A percentile compares a stretch with the other conserved stretches of the same genome.
Evolutionary conservation across 2,797 vertebrate genomes (phyloP).

Genomic region (Oreortyx pictus): DNA sequence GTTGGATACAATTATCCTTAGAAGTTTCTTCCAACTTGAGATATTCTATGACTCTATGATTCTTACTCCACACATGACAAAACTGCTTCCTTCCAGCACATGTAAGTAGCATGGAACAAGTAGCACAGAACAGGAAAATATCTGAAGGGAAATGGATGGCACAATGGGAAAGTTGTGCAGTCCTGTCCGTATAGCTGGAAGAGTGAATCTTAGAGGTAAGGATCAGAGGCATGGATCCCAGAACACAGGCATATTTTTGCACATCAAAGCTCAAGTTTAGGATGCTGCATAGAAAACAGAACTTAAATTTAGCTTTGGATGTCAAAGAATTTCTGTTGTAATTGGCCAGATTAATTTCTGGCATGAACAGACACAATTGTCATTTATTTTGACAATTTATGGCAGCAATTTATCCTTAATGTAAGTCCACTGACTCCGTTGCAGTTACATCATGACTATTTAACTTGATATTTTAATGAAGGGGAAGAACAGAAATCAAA

Average conservation of each 20-base stretch:
- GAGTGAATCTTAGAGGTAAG: not conserved
- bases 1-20: too few species aligned
- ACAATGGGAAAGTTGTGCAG: not conserved
- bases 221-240: not conserved
- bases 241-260: not conserved
- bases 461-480: not conserved
- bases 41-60: too few species aligned
- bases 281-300: not conserved
- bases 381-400: constrained; percentile 9
- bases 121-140: not conserved
- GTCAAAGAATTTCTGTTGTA: not conserved
- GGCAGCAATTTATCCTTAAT: not conserved
- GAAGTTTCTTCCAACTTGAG: too few species aligned
- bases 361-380: not conserved
- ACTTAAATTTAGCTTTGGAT: not conserved
- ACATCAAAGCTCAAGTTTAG: not conserved
- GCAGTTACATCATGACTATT: not conserved
- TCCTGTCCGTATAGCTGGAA: accelerated
- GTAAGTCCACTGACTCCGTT: not conserved
- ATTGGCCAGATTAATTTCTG: constrained; percentile 14
- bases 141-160: not conserved
- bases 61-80: accelerated
- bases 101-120: not conserved
- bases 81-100: not conserved
- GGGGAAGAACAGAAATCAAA: not conserved